Percentiles rank a stretch among this genome's conserved stretches.
Conservation (phyloP, 2,888 invertebrate genomes). For the Glomeris marginata region DNA sequence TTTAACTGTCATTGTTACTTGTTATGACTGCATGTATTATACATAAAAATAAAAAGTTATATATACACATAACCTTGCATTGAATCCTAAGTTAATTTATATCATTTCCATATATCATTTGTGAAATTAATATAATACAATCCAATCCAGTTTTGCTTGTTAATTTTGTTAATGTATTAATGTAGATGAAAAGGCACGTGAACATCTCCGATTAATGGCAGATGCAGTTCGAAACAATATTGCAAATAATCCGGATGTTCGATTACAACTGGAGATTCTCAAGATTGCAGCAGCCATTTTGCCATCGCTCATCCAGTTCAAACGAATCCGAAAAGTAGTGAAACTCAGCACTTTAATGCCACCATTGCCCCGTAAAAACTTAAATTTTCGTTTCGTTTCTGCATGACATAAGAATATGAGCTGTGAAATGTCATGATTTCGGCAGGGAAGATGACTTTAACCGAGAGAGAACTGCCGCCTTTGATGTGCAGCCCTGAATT, state of each 20-base stretch:
- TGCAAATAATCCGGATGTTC: slow-evolving; percentile 3
- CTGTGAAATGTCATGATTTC: too few species aligned
- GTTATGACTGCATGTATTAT: too few species aligned
- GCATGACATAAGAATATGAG: too few species aligned
- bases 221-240: slow-evolving; percentile 8
- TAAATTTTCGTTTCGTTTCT: not conserved
- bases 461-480: slow-evolving; percentile 11
- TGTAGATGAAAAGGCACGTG: slow-evolving; percentile 1
- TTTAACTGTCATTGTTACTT: too few species aligned
- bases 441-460: slow-evolving; percentile 1
- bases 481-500: slow-evolving; percentile 7
- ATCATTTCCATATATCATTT: too few species aligned
- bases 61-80: too few species aligned
- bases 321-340: slow-evolving; percentile 1
- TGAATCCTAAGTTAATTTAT: too few species aligned
- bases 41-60: too few species aligned
- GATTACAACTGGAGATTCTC: slow-evolving; percentile 1
- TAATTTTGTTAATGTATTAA: too few species aligned
- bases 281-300: slow-evolving; percentile 6
- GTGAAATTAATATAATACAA: too few species aligned
- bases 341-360: slow-evolving; percentile 3
- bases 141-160: too few species aligned
- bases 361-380: slow-evolving; percentile 6
- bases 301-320: slow-evolving; percentile 8
- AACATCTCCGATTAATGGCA: slow-evolving; percentile 5